phyloP scores from a whole-genome alignment of 1,140 invertebrate species.

The Heterodera schachtii region DNA sequence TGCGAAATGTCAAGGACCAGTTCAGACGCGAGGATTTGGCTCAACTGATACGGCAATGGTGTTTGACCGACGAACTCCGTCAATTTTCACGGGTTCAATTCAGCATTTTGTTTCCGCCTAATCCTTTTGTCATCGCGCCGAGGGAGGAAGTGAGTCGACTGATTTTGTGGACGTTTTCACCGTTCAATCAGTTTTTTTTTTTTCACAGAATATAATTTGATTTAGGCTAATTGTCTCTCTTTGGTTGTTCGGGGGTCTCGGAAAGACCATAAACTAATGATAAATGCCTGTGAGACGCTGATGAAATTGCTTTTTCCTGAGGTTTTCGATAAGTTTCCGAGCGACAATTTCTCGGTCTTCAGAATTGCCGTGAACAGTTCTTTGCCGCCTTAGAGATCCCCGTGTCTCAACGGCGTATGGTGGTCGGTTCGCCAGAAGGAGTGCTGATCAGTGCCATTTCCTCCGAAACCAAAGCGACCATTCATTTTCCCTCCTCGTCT shows the following conservation, averaged over 20 bases:
- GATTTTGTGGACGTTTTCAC: not conserved
- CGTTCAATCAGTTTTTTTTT: slow-evolving; percentile 3
- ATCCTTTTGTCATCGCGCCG: slow-evolving; percentile 7
- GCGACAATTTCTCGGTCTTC: not conserved
- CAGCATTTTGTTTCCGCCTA: slow-evolving; percentile 20
- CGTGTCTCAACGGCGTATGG: slow-evolving; percentile 32
- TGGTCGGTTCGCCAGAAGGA: slow-evolving; percentile 42
- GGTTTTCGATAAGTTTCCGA: slow-evolving; percentile 10
- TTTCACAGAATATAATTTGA: slow-evolving; percentile 10
- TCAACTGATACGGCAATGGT: slow-evolving; percentile 23
- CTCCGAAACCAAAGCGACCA: slow-evolving; percentile 19
- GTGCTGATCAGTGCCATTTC: slow-evolving; percentile 42
- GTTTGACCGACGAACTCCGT: slow-evolving; percentile 6
- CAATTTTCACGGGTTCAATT: slow-evolving; percentile 34
- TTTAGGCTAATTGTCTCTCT: slow-evolving; percentile 12
- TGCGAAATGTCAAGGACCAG: slow-evolving; percentile 32
- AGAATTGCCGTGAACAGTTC: slow-evolving; percentile 18
- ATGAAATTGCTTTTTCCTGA: slow-evolving; percentile 33
- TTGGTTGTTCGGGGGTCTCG: slow-evolving; percentile 36
- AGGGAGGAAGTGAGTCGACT: slow-evolving; percentile 9
- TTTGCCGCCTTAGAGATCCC: slow-evolving; percentile 32
- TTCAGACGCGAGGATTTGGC: slow-evolving; percentile 26
- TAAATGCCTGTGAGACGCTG: slow-evolving; percentile 28
- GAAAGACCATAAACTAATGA: slow-evolving; percentile 17
- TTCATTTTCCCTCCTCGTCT: slow-evolving; percentile 36